These are phyloP conservation scores for Aptenodytes patagonicus DNA, from an alignment of 2,113 vertebrate species.

Conservation along the genomic window DNA sequence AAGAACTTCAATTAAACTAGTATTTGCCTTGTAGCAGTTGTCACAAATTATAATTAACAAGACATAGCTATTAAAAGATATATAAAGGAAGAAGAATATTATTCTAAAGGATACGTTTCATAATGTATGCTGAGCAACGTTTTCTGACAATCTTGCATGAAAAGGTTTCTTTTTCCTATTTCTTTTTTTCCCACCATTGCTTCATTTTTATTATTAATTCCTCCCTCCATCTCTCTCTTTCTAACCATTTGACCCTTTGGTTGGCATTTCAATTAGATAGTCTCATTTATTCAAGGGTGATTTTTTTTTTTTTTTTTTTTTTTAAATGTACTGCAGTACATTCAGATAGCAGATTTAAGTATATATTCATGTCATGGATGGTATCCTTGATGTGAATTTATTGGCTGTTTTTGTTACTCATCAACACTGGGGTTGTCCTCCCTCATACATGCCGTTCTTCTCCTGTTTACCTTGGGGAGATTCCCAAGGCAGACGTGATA, in stretches of 20 bases:
- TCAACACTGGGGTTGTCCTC: background rate
- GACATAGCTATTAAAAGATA: background rate
- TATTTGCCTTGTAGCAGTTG: background rate
- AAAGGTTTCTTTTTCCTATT: background rate
- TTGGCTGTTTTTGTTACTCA: background rate
- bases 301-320: background rate
- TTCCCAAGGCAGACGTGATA: background rate
- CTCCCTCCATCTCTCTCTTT: background rate
- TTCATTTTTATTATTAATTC: background rate
- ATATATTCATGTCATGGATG: background rate
- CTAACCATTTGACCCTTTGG: background rate
- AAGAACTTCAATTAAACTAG: background rate
- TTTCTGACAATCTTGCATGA: background rate
- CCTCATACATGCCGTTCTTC: background rate
- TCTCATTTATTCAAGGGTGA: background rate
- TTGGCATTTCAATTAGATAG: background rate
- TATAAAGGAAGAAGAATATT: background rate
- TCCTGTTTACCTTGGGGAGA: background rate
- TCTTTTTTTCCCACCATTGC: background rate
- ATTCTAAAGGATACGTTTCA: background rate
- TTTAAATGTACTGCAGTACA: background rate
- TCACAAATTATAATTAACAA: background rate
- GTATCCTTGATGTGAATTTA: background rate
- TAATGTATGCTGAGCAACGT: background rate
- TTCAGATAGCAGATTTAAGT: background rate